Conservation (phyloP, 2,888 invertebrate species). For the Volucella inflata region DNA sequence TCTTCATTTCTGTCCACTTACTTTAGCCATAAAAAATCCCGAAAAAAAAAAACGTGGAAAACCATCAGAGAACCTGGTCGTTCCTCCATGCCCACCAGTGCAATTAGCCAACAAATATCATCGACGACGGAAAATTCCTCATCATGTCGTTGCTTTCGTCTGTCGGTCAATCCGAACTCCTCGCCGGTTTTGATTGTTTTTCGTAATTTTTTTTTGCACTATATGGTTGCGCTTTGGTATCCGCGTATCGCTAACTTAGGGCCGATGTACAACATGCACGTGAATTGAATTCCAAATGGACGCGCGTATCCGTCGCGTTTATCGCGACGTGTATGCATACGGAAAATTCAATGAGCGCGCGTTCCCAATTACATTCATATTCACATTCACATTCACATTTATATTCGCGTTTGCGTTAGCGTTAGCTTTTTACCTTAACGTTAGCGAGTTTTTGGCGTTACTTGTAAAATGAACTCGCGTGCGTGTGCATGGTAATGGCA, state of each 20-base stretch:
- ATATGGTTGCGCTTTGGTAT: conserved; percentile 23
- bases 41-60: conserved; percentile 38
- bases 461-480: conserved; percentile 69
- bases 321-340: conserved; percentile 34
- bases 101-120: conserved; percentile 1
- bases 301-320: conserved; percentile 71
- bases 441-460: conserved; percentile 59
- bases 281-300: conserved; percentile 74
- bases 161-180: neutral
- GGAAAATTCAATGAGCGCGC: conserved; percentile 51
- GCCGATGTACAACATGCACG: conserved; percentile 75
- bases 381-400: too few relatives aligned
- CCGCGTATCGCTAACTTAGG: conserved; percentile 71
- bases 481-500: conserved; percentile 73
- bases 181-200: too few relatives aligned
- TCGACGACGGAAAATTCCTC: conserved; percentile 71
- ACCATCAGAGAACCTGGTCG: neutral
- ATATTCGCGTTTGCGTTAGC: too few relatives aligned
- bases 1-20: conserved; percentile 73
- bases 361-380: neutral
- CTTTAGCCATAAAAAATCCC: conserved; percentile 57
- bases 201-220: neutral
- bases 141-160: conserved; percentile 44
- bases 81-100: neutral
- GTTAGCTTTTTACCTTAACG: too few relatives aligned